phyloP scores from a whole-genome alignment of 2,113 vertebrate species.

The Coracopsis vasa region DNA sequence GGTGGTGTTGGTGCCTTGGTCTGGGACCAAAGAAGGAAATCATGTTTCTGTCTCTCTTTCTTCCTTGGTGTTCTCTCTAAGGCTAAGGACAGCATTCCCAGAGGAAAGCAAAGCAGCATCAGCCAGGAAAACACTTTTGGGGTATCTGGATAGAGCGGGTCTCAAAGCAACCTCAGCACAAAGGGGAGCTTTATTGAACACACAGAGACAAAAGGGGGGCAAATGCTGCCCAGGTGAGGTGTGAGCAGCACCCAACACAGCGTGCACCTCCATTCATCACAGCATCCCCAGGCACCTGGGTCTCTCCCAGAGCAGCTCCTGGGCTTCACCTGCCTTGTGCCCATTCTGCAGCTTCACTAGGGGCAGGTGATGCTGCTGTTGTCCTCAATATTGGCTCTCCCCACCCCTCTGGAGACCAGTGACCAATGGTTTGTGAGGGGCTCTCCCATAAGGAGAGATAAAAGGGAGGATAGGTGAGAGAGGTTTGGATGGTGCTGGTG shows the following conservation, averaged over 20 bases:
- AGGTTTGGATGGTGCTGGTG: not conserved
- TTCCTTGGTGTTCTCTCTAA: not conserved
- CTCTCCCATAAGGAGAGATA: not conserved
- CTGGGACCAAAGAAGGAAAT: not conserved
- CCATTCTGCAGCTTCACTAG: not conserved
- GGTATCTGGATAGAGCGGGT: not conserved
- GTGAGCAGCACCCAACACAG: not conserved
- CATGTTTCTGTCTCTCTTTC: not conserved
- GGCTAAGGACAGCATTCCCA: not conserved
- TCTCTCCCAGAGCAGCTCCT: not conserved
- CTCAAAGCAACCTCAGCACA: not conserved
- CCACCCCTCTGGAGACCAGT: not conserved
- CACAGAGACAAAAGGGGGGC: rapidly evolving
- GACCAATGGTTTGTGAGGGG: not conserved
- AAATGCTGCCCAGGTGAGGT: not conserved
- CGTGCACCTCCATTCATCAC: not conserved
- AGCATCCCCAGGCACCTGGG: too few relatives aligned
- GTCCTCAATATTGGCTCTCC: not conserved
- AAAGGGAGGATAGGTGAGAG: not conserved
- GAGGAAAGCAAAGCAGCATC: not conserved
- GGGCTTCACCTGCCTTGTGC: not conserved
- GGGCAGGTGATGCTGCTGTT: not conserved
- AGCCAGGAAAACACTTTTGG: not conserved
- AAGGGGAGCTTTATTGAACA: not conserved
- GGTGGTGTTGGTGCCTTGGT: not conserved